Base-by-base conservation (phyloP, 1,140 invertebrate species). In the Drosophila quadrilineata region DNA sequence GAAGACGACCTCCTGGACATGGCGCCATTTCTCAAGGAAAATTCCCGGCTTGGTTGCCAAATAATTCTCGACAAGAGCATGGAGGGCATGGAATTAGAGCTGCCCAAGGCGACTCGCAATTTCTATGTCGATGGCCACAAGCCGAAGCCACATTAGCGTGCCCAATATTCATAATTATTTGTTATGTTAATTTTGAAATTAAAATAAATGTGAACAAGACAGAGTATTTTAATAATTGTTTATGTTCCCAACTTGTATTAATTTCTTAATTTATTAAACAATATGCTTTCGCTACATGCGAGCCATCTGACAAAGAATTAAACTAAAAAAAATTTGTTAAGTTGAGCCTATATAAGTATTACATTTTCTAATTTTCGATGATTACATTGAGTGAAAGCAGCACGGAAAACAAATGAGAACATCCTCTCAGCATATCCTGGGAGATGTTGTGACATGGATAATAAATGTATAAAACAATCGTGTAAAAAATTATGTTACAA, bases 51-150 rank as follows among this genome's bases (percentile, higher is more conserved):
- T 94, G 96, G 98, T 76, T 99, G 98, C 92, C 98, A 99, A 93
- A 98, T 99, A 77, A 93, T 95, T 59, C 90, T 99, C 28, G 95
- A 92, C 0, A 98, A 98, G 91, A 96, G 98, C 60, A 90, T 99
- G 65, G 96, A 99, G 68, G 98, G 98, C 2, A 93, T 99, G 53
- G 94, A 95, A 90, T 71, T 99, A 24, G 91, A 93, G 80, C 91
- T 99, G 66, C 98, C 98, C 12, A 92, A 93, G 90, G 96, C 96
- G 17, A 99, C 98, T 3, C 93, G 97, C 68, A 99, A 99, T 89
- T 99, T 99, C 90, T 99, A 99, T 92, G 98, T 99, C 9, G 98
- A 99, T 91, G 98, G 98, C 21, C 97, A 99, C 80, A 96, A 95
- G 80, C 98, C 98, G 12, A 93, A 95, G 67, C 95, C 96, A 26